Conservation (phyloP, 2,888 invertebrate species). For the Diachrysia chrysitis region DNA sequence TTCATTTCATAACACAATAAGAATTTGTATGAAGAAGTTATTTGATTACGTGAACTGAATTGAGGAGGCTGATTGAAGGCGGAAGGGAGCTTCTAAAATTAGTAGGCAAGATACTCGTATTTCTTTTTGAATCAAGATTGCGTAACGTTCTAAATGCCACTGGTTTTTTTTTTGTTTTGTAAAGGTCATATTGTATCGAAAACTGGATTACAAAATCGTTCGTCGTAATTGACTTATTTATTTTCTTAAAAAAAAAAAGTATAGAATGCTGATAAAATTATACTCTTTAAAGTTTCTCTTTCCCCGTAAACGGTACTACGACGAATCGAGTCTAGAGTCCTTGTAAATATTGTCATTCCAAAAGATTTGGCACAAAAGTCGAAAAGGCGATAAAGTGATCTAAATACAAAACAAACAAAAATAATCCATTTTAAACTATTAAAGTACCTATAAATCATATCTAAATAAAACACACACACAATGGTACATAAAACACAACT, state of each 20-base stretch:
- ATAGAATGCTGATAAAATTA: too few species aligned
- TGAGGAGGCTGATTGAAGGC: conserved; percentile 17
- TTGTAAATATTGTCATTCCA: too few species aligned
- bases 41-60: conserved; percentile 51
- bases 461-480: conserved; percentile 28
- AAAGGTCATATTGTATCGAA: neutral
- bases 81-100: conserved; percentile 10
- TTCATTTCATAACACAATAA: conserved; percentile 43
- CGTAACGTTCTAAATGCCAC: neutral
- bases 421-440: conserved; percentile 12
- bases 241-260: too few species aligned
- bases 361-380: too few species aligned
- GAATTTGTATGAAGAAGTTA: conserved; percentile 44
- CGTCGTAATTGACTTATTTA: too few species aligned
- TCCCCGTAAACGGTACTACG: too few species aligned
- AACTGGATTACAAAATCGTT: neutral
- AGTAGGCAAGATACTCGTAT: conserved; percentile 6
- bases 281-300: too few species aligned
- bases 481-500: conserved; percentile 39
- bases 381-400: too few species aligned
- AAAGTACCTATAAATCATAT: conserved; percentile 14
- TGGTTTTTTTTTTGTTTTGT: neutral
- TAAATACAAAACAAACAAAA: too few species aligned
- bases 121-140: conserved; percentile 5
- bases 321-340: too few species aligned